Evolutionary conservation across 2,113 vertebrate genomes (phyloP).

Genomic region (Chionomys nivalis): DNA sequence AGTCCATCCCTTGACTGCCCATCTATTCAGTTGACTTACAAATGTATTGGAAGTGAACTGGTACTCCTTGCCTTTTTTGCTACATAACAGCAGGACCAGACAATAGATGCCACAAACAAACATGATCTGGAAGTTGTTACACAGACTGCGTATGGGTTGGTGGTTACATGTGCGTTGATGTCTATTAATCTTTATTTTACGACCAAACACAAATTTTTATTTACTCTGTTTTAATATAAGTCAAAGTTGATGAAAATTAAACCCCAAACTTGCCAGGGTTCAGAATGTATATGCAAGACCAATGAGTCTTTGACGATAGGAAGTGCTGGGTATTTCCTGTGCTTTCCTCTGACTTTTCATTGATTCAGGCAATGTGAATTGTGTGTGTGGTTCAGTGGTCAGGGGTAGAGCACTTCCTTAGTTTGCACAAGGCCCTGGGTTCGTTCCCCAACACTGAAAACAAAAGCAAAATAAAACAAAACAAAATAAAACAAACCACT

Average conservation of each 20-base stretch:
- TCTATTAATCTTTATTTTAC: neutral
- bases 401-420: neutral
- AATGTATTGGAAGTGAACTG: neutral
- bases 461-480: no score
- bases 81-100: neutral
- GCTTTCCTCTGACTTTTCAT: neutral
- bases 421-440: no score
- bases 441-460: no score
- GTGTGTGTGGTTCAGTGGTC: no score
- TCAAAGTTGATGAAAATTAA: conserved; percentile 10
- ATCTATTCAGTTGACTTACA: neutral
- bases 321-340: neutral
- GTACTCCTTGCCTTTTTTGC: neutral
- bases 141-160: neutral
- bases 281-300: neutral
- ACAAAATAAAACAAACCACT: no score
- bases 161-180: neutral
- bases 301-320: neutral
- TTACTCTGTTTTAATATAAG: neutral
- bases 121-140: neutral
- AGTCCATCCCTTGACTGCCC: neutral
- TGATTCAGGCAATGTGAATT: neutral
- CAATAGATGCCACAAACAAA: neutral
- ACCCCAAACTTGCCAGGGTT: neutral
- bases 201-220: neutral